A percentile compares a stretch with the other conserved stretches of the same genome.
Evolutionary conservation across 53 echinoderm and acorn worm genomes (phyloP).

Genomic region (Zoroaster sp.): DNA sequence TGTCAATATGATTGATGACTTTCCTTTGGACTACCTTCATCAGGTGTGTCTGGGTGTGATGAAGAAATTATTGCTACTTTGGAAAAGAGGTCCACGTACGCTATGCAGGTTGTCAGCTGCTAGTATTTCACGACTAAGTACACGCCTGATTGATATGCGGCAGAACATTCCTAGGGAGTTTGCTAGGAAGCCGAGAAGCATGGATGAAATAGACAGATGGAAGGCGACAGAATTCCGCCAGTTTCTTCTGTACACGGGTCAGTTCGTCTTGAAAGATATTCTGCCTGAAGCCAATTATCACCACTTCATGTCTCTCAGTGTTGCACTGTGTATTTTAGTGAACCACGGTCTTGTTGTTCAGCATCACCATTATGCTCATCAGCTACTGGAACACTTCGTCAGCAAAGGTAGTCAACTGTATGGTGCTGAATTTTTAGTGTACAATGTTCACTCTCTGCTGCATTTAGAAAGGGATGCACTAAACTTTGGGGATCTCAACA

Average conservation of each 20-base stretch:
- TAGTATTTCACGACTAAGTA: background rate
- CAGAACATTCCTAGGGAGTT: background rate
- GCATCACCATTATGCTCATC: background rate
- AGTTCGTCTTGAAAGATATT: background rate
- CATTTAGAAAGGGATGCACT: constrained; percentile 1
- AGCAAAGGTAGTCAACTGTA: background rate
- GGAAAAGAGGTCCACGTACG: constrained; percentile 58
- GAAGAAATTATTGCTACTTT: no score
- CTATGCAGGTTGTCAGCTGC: background rate
- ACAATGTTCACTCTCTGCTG: constrained; percentile 13
- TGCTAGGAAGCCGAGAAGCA: constrained; percentile 11
- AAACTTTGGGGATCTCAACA: background rate
- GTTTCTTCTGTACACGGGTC: constrained; percentile 24
- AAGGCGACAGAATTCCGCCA: constrained; percentile 29
- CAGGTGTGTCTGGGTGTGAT: no score
- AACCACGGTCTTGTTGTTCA: background rate
- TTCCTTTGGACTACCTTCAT: no score
- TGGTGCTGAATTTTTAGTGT: constrained; percentile 18
- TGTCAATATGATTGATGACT: no score
- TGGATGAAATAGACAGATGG: constrained; percentile 11
- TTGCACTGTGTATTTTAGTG: constrained; percentile 18
- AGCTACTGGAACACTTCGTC: background rate
- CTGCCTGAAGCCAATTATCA: background rate
- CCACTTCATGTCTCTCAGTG: constrained; percentile 1
- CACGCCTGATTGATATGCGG: background rate